Conservation (phyloP, 2,113 vertebrate genomes). For the Elachura formosa region DNA sequence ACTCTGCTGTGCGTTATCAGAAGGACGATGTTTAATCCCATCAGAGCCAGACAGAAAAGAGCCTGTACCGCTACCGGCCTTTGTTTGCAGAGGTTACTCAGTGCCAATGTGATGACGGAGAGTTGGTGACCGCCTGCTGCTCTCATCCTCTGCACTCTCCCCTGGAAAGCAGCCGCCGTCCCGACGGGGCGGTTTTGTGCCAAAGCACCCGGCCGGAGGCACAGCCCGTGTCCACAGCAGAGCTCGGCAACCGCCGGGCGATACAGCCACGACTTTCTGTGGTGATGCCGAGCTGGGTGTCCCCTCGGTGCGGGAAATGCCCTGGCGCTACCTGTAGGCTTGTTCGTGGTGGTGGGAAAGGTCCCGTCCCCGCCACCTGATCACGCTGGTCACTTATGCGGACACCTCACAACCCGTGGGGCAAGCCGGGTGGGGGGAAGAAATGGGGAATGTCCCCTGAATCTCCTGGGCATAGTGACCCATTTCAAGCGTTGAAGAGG, state of each 20-base stretch:
- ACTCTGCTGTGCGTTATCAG: background rate
- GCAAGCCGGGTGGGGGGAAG: background rate
- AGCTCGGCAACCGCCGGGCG: background rate
- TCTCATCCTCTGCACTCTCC: background rate
- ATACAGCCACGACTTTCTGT: background rate
- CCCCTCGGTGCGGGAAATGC: background rate
- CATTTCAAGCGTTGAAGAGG: background rate
- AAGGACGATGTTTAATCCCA: background rate
- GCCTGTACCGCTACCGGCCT: accelerated
- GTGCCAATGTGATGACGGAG: background rate
- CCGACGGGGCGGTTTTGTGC: background rate
- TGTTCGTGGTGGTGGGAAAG: background rate
- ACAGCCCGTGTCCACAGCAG: background rate
- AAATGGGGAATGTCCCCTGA: background rate
- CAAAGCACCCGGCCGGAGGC: background rate
- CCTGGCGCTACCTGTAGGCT: background rate
- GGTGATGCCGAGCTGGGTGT: background rate
- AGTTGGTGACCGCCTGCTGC: background rate
- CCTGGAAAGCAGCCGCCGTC: background rate
- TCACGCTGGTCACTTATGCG: accelerated
- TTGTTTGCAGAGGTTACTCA: background rate
- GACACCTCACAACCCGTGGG: background rate
- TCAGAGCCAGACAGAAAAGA: background rate
- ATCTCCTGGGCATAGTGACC: background rate
- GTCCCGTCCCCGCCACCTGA: background rate